phyloP scores from a whole-genome alignment of 2,888 invertebrate species.

The Athalia circularis region DNA sequence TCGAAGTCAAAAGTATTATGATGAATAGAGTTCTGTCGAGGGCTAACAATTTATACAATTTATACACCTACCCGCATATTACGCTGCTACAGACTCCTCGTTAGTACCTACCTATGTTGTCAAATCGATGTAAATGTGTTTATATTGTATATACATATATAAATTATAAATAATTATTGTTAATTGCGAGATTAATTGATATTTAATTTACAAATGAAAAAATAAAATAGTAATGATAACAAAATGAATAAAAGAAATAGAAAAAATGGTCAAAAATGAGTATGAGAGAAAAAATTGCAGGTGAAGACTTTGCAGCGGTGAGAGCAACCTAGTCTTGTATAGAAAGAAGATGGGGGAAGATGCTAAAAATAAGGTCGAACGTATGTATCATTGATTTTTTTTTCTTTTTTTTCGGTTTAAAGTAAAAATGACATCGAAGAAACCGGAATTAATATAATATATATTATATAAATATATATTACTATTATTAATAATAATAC shows the following conservation, averaged over 20 bases:
- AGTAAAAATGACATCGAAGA: not conserved
- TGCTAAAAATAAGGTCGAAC: conserved; percentile 22
- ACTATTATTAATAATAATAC: conserved; percentile 17
- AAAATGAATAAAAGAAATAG: conserved; percentile 54
- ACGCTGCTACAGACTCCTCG: conserved; percentile 6
- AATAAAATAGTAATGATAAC: conserved; percentile 33
- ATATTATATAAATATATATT: conserved; percentile 53
- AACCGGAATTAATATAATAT: conserved; percentile 60
- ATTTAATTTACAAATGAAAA: conserved; percentile 48
- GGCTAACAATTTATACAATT: conserved; percentile 34
- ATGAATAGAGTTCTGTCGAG: not conserved
- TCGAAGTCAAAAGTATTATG: not conserved
- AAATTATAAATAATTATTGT: conserved; percentile 70
- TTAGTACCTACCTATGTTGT: conserved; percentile 23
- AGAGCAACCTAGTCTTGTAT: conserved; percentile 73
- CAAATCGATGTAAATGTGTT: conserved; percentile 70
- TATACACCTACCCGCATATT: conserved; percentile 16
- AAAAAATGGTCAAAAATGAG: conserved; percentile 18
- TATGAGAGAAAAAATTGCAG: conserved; percentile 31
- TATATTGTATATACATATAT: conserved; percentile 73
- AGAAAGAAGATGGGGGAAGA: conserved; percentile 57
- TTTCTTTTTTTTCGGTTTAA: not conserved
- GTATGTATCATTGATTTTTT: not conserved
- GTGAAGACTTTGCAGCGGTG: conserved; percentile 57
- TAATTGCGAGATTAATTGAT: conserved; percentile 51